Evolutionary conservation across 2,888 invertebrate genomes (phyloP).

Genomic region (Syritta pipiens): DNA sequence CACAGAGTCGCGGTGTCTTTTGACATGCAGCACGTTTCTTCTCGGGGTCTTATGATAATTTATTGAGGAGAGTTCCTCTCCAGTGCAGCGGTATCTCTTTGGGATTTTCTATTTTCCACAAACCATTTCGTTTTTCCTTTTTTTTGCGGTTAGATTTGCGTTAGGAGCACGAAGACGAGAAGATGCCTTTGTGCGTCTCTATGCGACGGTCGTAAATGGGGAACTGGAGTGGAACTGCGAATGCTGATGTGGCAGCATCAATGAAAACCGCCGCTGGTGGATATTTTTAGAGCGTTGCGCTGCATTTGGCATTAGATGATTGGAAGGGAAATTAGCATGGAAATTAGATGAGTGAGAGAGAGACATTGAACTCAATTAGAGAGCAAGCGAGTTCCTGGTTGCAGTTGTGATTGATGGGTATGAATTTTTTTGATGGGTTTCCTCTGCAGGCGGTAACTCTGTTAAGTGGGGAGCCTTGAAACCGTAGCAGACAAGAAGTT

Average conservation of each 20-base stretch:
- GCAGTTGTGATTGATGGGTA: no score
- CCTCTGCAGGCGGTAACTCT: no score
- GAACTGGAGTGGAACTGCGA: background rate
- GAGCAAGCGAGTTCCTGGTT: no score
- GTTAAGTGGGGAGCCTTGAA: no score
- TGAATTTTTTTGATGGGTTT: no score
- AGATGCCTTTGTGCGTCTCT: background rate
- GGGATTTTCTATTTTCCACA: background rate
- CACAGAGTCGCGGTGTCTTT: constrained; percentile 45
- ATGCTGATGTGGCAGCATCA: constrained; percentile 23
- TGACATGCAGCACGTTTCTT: constrained; percentile 34
- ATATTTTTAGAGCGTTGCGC: background rate
- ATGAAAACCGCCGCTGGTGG: constrained; percentile 22
- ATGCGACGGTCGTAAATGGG: background rate
- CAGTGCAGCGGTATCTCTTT: background rate
- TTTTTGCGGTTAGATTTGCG: constrained; percentile 11
- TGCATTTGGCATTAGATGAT: background rate
- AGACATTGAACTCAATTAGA: constrained; percentile 46
- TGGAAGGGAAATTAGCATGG: constrained; percentile 40
- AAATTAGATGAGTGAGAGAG: constrained; percentile 16
- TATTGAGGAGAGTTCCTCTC: constrained; percentile 48
- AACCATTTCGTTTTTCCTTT: background rate
- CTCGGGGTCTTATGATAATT: constrained; percentile 47
- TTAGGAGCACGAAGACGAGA: background rate
- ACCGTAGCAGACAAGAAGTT: no score